These are phyloP conservation scores for Anarhynchus alexandrinus DNA, from an alignment of 2,113 vertebrate species.

Conservation along the genomic window DNA sequence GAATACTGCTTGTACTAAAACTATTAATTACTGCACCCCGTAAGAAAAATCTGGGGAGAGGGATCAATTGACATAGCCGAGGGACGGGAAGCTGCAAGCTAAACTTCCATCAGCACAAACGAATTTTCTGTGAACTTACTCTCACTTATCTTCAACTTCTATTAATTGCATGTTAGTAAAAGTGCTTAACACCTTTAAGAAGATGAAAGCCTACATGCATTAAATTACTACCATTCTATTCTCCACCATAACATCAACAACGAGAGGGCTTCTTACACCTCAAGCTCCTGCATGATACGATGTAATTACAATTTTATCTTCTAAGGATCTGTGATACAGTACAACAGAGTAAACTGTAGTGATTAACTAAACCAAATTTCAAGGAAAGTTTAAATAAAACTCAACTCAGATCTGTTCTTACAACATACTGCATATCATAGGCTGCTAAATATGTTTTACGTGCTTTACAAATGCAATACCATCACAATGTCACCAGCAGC, in stretches of 20 bases:
- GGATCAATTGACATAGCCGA: fast-evolving
- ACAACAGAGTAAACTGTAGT: not conserved
- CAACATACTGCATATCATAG: too few relatives aligned
- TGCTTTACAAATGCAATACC: not conserved
- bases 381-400: not conserved
- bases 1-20: not conserved
- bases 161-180: not conserved
- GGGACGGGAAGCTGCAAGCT: not conserved
- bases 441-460: not conserved
- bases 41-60: not conserved
- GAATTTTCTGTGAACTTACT: not conserved
- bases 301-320: not conserved
- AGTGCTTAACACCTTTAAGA: not conserved
- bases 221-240: not conserved
- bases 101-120: not conserved
- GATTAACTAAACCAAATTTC: not conserved
- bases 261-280: not conserved
- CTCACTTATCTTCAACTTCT: not conserved
- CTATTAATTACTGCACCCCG: fast-evolving
- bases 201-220: not conserved
- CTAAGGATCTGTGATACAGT: not conserved
- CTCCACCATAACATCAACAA: not conserved
- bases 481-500: not conserved
- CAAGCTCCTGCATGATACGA: not conserved
- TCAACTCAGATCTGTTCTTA: not conserved